A percentile compares a stretch with the other conserved stretches of the same genome.
phyloP scores from a whole-genome alignment of 1,140 invertebrate genomes.

The Eufriesea mexicana region DNA sequence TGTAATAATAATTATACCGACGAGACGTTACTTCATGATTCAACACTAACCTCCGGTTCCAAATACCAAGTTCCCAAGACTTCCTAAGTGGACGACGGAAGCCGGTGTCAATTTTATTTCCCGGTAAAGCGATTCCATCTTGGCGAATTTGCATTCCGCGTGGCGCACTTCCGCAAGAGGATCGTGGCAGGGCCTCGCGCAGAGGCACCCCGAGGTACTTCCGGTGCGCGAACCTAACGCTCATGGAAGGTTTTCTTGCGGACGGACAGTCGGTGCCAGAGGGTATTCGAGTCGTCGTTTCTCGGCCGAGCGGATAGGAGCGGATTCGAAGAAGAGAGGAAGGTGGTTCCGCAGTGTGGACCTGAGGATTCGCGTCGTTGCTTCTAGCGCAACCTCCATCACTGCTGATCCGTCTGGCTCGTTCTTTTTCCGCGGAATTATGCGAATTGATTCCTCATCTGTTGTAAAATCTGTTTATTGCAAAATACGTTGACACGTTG shows the following conservation, averaged over 20 bases:
- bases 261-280: slow-evolving; percentile 47
- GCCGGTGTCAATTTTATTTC: slow-evolving; percentile 33
- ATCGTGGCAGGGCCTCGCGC: slow-evolving; percentile 10
- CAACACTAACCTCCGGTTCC: too few relatives aligned
- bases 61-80: too few relatives aligned
- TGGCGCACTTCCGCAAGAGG: slow-evolving; percentile 55
- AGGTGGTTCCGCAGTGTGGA: not conserved
- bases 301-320: slow-evolving; percentile 50
- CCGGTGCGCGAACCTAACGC: slow-evolving; percentile 51
- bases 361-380: slow-evolving; percentile 38
- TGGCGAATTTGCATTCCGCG: slow-evolving; percentile 53
- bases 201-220: slow-evolving; percentile 46
- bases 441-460: slow-evolving; percentile 27
- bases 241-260: slow-evolving; percentile 57
- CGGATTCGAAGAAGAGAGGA: slow-evolving; percentile 5
- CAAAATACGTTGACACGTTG: too few relatives aligned
- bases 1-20: too few relatives aligned
- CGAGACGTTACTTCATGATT: too few relatives aligned
- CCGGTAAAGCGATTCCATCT: slow-evolving; percentile 23
- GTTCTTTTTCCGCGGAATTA: slow-evolving; percentile 24
- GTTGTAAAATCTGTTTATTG: too few relatives aligned
- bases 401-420: slow-evolving; percentile 18
- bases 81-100: not conserved
- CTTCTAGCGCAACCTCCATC: slow-evolving; percentile 26
- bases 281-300: slow-evolving; percentile 51